A percentile compares a stretch with the other conserved stretches of the same genome.
Conservation (phyloP, 2,797 vertebrate genomes). For the Scyliorhinus canicula region DNA sequence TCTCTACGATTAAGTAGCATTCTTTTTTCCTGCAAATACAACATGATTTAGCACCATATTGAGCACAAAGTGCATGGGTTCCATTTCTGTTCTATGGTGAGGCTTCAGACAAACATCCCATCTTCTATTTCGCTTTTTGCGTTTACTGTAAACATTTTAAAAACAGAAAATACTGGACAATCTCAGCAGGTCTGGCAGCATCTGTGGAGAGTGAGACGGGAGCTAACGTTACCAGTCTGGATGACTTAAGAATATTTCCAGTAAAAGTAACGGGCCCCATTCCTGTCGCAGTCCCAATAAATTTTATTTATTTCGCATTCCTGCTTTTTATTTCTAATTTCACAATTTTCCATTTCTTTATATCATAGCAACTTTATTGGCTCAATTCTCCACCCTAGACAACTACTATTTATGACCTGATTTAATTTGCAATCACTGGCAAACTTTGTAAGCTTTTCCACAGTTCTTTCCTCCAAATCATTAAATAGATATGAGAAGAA, state of each 20-base stretch:
- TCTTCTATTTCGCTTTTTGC: background rate
- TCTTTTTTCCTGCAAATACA: background rate
- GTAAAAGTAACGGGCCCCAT: background rate
- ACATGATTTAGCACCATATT: background rate
- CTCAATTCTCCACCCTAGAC: background rate
- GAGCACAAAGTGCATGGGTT: no score
- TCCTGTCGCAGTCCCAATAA: background rate
- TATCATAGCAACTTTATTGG: background rate
- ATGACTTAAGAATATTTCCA: background rate
- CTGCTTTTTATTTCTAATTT: background rate
- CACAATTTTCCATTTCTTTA: background rate
- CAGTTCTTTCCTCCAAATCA: background rate
- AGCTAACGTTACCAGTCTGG: no score
- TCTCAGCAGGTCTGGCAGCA: no score
- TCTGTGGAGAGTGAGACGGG: no score
- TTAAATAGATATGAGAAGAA: background rate
- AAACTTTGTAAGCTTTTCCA: background rate
- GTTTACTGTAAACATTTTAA: background rate
- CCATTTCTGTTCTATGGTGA: background rate
- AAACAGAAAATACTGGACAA: no score
- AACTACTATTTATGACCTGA: background rate
- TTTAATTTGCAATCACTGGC: background rate
- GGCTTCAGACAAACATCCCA: background rate
- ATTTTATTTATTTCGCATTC: background rate
- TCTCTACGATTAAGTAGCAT: background rate